Evolutionary conservation across 2,113 vertebrate genomes (phyloP).

Genomic region (Mesocricetus auratus): DNA sequence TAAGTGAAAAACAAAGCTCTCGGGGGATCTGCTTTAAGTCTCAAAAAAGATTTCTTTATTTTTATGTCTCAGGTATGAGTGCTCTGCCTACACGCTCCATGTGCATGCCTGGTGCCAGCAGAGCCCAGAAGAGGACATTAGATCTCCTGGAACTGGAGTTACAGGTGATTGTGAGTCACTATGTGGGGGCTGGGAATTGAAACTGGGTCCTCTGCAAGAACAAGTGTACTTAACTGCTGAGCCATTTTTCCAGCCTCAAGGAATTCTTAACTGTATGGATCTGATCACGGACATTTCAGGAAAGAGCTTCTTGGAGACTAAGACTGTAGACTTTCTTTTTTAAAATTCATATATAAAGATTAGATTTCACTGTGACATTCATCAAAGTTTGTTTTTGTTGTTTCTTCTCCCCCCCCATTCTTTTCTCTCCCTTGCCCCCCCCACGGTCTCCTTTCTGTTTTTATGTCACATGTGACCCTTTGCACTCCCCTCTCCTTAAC

Average conservation of each 20-base stretch:
- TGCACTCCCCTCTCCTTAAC: not conserved
- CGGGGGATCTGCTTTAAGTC: not conserved
- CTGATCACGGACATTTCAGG: slow-evolving; percentile 13
- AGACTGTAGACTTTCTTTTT: not conserved
- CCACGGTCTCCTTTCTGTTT: not conserved
- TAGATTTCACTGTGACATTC: not conserved
- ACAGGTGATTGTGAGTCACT: not conserved
- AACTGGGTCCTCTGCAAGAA: not conserved
- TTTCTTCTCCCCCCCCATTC: not conserved
- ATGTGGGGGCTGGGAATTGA: not conserved
- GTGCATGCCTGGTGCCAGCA: not conserved
- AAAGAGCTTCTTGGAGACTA: slow-evolving; percentile 24
- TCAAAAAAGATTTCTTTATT: not conserved
- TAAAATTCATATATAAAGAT: not conserved
- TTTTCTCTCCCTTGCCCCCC: not conserved
- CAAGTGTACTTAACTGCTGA: not conserved
- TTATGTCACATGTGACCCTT: no score
- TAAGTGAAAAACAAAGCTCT: slow-evolving; percentile 30
- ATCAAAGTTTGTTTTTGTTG: not conserved
- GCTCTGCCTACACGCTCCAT: not conserved
- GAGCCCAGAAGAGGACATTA: not conserved
- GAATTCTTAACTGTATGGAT: slow-evolving; percentile 42
- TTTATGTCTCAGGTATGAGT: not conserved
- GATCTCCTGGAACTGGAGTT: not conserved
- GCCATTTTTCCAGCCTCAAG: not conserved